Evolutionary conservation across 2,888 invertebrate species (phyloP), one percentile per base, ranked within the genome.

Genomic region (Drosophila mettleri): DNA sequence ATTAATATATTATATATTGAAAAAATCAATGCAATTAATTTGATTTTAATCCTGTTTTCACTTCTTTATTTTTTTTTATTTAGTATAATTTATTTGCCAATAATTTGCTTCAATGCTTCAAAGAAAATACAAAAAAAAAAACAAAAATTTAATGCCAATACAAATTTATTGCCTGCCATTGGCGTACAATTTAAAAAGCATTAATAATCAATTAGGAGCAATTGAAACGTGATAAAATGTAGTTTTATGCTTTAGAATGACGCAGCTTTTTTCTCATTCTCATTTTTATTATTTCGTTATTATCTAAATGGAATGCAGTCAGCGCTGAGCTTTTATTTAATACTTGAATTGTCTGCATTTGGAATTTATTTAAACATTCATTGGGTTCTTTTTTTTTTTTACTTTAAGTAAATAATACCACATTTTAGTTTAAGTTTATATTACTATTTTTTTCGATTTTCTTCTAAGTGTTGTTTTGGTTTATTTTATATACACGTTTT

Each of bases 381-480:
- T 9, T 41, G n/a, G n/a, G n/a, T 48, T 33, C 2, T 41, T 33
- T 6, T 38, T 33, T 29, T 49, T 27, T 27, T 75, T 80, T 81
- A 87, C 79, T 83, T 87, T 33, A 66, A 81, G 84, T 80, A 80
- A 81, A 84, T 74, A 78, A 69, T 84, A 86, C 87, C 84, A 82
- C 81, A 82, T 72, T 71, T 45, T 29, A 29, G 38, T 62, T 62
- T 36, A 54, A 39, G 43, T 45, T 62, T 67, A 51, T 49, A 33
- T 43, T 54, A 67, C 59, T 31, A 7, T 20, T 57, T 57, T 52
- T 36, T 38, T 14, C 2, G n/a, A 31, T 31, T 38, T 16, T 29
- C 18, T 14, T 18, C n/a, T n/a, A n/a, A n/a, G n/a, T n/a, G n/a
- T n/a, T n/a, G n/a, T n/a, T n/a, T n/a, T n/a, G n/a, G n/a, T 61